phyloP scores from a whole-genome alignment of 2,113 vertebrate species.

The Delphinus delphis region DNA sequence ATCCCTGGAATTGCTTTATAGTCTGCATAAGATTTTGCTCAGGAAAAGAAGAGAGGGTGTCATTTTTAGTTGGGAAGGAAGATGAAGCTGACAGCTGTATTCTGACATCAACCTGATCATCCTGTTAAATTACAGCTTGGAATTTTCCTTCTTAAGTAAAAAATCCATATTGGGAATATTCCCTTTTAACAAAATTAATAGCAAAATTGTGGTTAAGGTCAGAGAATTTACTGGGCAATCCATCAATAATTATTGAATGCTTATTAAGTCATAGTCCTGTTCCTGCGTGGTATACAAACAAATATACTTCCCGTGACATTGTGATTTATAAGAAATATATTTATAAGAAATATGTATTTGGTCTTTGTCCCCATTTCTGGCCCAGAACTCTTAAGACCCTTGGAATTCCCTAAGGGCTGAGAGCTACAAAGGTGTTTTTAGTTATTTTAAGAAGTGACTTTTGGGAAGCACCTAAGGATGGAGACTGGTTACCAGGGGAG shows the following conservation, averaged over 20 bases:
- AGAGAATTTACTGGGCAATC: background rate
- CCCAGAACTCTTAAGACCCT: background rate
- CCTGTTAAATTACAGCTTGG: background rate
- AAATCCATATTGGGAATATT: background rate
- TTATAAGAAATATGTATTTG: background rate
- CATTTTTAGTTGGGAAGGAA: slow-evolving; percentile 6
- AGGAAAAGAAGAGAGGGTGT: background rate
- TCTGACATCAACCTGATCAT: background rate
- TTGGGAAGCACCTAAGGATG: background rate
- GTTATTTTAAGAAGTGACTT: background rate
- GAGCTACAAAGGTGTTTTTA: background rate
- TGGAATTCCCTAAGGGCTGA: background rate
- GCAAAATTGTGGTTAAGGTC: background rate
- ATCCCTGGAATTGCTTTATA: background rate
- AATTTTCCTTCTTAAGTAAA: slow-evolving; percentile 6
- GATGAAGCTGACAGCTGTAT: background rate
- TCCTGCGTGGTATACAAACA: background rate
- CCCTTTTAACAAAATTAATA: background rate
- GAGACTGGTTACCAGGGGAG: background rate
- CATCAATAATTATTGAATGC: background rate
- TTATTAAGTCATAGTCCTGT: background rate
- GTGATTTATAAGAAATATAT: background rate
- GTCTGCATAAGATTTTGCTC: background rate
- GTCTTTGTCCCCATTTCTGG: background rate
- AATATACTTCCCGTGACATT: background rate